Evolutionary conservation across 1,140 invertebrate genomes (phyloP), one percentile per base, ranked within the genome.

Genomic region (Brachionus rotundiformis): DNA sequence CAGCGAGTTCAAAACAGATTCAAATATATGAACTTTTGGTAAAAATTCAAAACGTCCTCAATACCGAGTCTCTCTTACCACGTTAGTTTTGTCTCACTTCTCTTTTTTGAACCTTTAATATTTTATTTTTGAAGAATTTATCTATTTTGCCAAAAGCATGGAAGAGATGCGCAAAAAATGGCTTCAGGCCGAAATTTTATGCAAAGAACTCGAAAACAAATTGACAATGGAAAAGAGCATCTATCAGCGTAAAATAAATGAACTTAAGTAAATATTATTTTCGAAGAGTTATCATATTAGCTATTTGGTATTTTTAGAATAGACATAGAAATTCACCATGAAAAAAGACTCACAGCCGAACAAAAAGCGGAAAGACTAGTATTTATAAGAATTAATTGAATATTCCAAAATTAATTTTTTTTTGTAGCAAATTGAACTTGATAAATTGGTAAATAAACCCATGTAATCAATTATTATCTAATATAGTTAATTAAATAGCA

Each of bases 151-250:
- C 16, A 79, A 79, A 59, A 79, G 59, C 29, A 79, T 79, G 76
- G 76, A 79, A 36, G 76, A 79, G 33, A 79, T 79, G 76, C 47
- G 76, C 19, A 79, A 79, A 79, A 79, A 79, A 63, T 79, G 76
- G 76, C 76, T 59, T 23, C 47, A 54, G 41, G 49, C 76, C 3
- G 76, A 79, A 79, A 19, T 59, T 5, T 13, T 11, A 25, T 59
- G 44, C 29, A 54, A 63, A 33, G 76, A 79, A 41, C 25, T 79
- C 8, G 76, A 79, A 27, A 79, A 33, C 11, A 54, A 63, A 33
- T 7, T 79, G 3, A 19, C 6, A 8, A 59, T 79, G 19, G 76
- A 79, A 79, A 79, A 79, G 19, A 79, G 76, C 36, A 79, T 41
- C 19, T 79, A 36, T 6, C 47, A 79, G 11, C 76, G 59, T 13